phyloP scores from a whole-genome alignment of 1,140 invertebrate genomes.

The Gonioctena quinquepunctata region DNA sequence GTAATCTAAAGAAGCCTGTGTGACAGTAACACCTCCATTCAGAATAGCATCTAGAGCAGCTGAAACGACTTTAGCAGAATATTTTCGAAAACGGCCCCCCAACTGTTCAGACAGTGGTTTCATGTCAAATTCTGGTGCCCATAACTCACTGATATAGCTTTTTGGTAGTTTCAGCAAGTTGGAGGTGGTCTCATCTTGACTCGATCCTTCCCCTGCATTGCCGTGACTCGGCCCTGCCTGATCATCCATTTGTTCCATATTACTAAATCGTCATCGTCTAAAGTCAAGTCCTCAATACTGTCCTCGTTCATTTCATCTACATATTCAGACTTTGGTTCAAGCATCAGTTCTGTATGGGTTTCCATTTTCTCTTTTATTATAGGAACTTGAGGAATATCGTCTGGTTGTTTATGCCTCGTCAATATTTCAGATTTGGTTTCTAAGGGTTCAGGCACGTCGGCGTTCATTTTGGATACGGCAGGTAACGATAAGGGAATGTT shows the following conservation, averaged over 20 bases:
- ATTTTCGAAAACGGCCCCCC: slow-evolving; percentile 51
- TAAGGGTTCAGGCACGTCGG: slow-evolving; percentile 54
- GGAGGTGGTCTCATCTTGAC: slow-evolving; percentile 53
- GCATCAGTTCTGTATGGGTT: slow-evolving; percentile 61
- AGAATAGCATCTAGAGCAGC: slow-evolving; percentile 61
- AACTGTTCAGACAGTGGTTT: slow-evolving; percentile 35
- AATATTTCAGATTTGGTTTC: slow-evolving; percentile 54
- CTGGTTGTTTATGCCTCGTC: slow-evolving; percentile 44
- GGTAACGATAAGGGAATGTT: slow-evolving; percentile 58
- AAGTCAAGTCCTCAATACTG: slow-evolving; percentile 79
- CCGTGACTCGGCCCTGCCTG: slow-evolving; percentile 64
- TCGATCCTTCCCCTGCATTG: slow-evolving; percentile 61
- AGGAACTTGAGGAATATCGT: slow-evolving; percentile 53
- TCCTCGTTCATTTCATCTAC: slow-evolving; percentile 73
- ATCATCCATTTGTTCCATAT: slow-evolving; percentile 65
- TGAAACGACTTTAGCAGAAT: slow-evolving; percentile 59
- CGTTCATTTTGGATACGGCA: slow-evolving; percentile 43
- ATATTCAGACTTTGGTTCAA: slow-evolving; percentile 78
- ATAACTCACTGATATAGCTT: slow-evolving; percentile 21
- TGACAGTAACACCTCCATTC: slow-evolving; percentile 60
- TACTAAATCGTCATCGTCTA: slow-evolving; percentile 76
- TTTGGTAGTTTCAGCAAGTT: slow-evolving; percentile 40
- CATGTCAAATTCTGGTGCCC: slow-evolving; percentile 27
- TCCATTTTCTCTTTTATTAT: slow-evolving; percentile 56
- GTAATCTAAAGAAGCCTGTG: slow-evolving; percentile 60